phyloP scores from a whole-genome alignment of 2,113 vertebrate species.

The Psephotus haematonotus region DNA sequence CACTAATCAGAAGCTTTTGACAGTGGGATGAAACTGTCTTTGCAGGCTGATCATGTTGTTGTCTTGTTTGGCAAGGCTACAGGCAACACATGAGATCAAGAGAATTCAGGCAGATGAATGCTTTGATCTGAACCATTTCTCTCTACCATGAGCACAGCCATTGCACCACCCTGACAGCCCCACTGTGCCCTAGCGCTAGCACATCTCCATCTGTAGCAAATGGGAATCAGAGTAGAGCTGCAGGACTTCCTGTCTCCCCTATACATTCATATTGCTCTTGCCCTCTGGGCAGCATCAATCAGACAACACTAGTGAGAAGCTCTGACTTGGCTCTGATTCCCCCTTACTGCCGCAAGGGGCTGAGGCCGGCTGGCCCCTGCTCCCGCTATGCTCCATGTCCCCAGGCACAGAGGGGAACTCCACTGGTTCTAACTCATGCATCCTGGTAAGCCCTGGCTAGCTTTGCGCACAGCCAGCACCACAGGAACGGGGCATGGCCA shows the following conservation, averaged over 20 bases:
- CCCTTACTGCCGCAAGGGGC: neutral
- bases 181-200: too few relatives aligned
- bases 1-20: neutral
- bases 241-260: rapidly evolving
- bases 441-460: rapidly evolving
- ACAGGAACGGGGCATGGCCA: neutral
- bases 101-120: neutral
- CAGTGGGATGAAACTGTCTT: neutral
- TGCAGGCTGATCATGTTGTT: neutral
- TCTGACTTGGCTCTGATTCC: too few relatives aligned
- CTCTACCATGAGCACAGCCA: rapidly evolving
- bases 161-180: rapidly evolving
- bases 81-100: neutral
- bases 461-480: neutral
- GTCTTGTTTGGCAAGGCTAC: neutral
- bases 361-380: neutral
- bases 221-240: rapidly evolving
- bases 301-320: neutral
- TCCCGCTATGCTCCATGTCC: rapidly evolving
- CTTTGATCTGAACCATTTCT: neutral
- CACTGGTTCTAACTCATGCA: rapidly evolving
- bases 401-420: neutral
- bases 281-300: neutral
- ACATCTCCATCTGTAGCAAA: rapidly evolving
- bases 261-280: rapidly evolving